These are phyloP conservation scores for Spilogale gracilis DNA, from an alignment of 2,113 vertebrate genomes.

Conservation along the genomic window DNA sequence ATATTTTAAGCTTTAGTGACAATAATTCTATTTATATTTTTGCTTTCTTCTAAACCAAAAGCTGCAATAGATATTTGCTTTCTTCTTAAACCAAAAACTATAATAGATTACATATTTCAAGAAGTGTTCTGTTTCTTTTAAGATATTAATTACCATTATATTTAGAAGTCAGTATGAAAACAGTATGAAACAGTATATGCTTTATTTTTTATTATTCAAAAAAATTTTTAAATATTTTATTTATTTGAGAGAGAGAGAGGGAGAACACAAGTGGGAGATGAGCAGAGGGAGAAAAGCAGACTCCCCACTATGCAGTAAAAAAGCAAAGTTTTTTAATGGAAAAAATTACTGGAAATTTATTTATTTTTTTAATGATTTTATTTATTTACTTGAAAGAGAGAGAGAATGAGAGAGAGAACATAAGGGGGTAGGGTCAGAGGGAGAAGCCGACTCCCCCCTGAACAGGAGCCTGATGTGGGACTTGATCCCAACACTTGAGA, in stretches of 20 bases:
- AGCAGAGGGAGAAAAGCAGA: not conserved
- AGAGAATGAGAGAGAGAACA: not conserved
- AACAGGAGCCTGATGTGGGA: not conserved
- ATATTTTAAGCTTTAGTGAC: not conserved
- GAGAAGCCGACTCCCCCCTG: not conserved
- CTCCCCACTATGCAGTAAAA: too few species aligned
- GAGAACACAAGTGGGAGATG: too few species aligned
- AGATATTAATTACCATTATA: conserved; percentile 24
- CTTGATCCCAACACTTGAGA: not conserved
- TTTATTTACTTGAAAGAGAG: not conserved
- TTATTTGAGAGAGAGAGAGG: not conserved
- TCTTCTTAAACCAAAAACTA: not conserved
- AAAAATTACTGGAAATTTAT: too few species aligned
- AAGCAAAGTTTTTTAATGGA: too few species aligned
- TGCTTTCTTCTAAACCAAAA: not conserved
- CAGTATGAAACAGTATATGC: not conserved
- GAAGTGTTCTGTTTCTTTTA: conserved; percentile 23
- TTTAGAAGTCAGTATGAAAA: not conserved
- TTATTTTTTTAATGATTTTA: not conserved
- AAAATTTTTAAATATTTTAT: not conserved
- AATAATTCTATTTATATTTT: not conserved
- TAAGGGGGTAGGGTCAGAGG: too few species aligned
- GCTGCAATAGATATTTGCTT: not conserved
- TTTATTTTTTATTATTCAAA: not conserved
- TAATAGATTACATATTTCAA: not conserved